Conservation (phyloP, 2,113 vertebrate species). For the Calidris pugnax region DNA sequence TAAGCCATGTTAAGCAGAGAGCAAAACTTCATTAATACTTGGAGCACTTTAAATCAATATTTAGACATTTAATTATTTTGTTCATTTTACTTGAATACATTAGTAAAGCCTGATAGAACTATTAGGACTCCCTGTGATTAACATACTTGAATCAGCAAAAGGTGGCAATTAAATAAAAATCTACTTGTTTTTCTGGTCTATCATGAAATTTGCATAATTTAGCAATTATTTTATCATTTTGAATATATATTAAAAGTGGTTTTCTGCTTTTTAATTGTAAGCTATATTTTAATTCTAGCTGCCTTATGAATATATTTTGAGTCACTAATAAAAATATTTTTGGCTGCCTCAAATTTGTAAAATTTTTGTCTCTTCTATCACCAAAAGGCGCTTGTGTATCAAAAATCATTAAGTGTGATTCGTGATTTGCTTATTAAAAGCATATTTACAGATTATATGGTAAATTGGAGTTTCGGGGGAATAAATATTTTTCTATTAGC, state of each 20-base stretch:
- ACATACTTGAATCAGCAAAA: slow-evolving; percentile 77
- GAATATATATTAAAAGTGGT: slow-evolving; percentile 66
- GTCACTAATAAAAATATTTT: slow-evolving; percentile 51
- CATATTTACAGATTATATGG: slow-evolving; percentile 15
- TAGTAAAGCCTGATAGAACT: slow-evolving; percentile 72
- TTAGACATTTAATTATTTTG: slow-evolving; percentile 79
- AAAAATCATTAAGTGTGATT: slow-evolving; percentile 25
- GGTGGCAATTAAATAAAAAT: slow-evolving; percentile 78
- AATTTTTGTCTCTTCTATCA: slow-evolving; percentile 41
- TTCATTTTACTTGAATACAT: slow-evolving; percentile 77
- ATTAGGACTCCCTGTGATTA: slow-evolving; percentile 76
- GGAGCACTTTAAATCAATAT: slow-evolving; percentile 79
- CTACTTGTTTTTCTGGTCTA: slow-evolving; percentile 64
- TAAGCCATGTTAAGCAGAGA: slow-evolving; percentile 53
- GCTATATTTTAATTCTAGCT: slow-evolving; percentile 63
- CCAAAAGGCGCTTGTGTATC: neutral
- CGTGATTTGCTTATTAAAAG: slow-evolving; percentile 46
- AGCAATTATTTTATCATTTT: slow-evolving; percentile 79
- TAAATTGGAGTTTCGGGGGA: neutral
- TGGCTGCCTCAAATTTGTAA: slow-evolving; percentile 27
- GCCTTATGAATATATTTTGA: slow-evolving; percentile 33
- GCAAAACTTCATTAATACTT: slow-evolving; percentile 75
- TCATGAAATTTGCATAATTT: slow-evolving; percentile 80
- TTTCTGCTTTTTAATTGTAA: slow-evolving; percentile 72
- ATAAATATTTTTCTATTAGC: neutral